Evolutionary conservation across 2,888 invertebrate species (phyloP).

Genomic region (Plutella xylostella): DNA sequence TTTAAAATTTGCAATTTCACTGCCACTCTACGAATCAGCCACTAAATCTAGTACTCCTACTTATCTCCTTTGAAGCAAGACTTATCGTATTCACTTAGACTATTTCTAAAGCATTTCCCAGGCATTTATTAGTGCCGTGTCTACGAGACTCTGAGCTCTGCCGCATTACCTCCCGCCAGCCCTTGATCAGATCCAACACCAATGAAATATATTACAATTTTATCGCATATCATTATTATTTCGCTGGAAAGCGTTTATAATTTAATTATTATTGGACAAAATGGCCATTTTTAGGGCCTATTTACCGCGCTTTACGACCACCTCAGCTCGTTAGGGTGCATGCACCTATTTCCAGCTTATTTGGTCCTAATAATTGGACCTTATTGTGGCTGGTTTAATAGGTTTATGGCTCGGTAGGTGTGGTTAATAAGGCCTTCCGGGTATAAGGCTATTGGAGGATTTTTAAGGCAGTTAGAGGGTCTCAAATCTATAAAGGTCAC

Average conservation of each 20-base stretch:
- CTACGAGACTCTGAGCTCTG: neutral
- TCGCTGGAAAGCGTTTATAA: slow-evolving; percentile 3
- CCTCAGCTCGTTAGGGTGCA: too few species aligned
- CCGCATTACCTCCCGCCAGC: neutral
- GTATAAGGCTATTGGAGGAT: too few species aligned
- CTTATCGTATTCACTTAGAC: neutral
- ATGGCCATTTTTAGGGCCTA: slow-evolving; percentile 29
- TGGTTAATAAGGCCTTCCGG: too few species aligned
- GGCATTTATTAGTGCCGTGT: neutral
- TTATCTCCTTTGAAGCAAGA: neutral
- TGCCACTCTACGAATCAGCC: too few species aligned
- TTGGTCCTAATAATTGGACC: too few species aligned
- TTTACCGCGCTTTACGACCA: slow-evolving; percentile 21
- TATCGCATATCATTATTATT: slow-evolving; percentile 6
- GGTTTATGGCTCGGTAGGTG: too few species aligned
- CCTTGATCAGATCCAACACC: neutral
- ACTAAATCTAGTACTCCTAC: too few species aligned
- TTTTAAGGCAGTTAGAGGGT: too few species aligned
- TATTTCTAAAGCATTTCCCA: neutral
- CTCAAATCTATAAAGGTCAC: too few species aligned
- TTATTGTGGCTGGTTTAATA: too few species aligned
- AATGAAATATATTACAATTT: slow-evolving; percentile 6
- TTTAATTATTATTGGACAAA: slow-evolving; percentile 33
- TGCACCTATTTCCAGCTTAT: too few species aligned
- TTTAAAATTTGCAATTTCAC: neutral